Evolutionary conservation across 1,140 invertebrate genomes (phyloP).

Genomic region (Sarcophaga peregrina): DNA sequence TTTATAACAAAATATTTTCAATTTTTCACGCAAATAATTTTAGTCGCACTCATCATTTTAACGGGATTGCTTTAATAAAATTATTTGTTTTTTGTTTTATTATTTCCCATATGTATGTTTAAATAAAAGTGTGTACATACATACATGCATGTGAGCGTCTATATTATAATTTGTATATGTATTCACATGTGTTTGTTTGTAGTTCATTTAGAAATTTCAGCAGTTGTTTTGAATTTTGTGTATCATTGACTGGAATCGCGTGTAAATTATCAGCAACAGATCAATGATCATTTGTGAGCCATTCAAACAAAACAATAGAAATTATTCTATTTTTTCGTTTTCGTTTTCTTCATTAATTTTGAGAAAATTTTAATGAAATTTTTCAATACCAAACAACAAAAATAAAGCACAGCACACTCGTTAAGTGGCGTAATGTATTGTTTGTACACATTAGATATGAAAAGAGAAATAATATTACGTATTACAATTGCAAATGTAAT

Average conservation of each 20-base stretch:
- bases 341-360: background rate
- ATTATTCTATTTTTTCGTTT: background rate
- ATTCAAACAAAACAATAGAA: conserved; percentile 1
- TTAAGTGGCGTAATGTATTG: no score
- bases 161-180: background rate
- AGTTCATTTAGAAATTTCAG: conserved; percentile 4
- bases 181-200: background rate
- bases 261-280: conserved; percentile 31
- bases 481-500: no score
- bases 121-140: no score
- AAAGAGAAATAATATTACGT: no score
- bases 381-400: background rate
- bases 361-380: background rate
- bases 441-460: no score
- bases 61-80: background rate
- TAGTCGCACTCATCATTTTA: background rate
- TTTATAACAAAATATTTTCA: background rate
- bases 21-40: conserved; percentile 35
- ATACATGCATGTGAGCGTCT: no score
- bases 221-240: conserved; percentile 29
- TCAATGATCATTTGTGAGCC: background rate
- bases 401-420: no score
- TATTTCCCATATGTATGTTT: background rate
- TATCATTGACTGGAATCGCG: conserved; percentile 22
- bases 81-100: background rate